Base-by-base conservation (phyloP, 2,113 vertebrate species). In the Tinamus guttatus region DNA sequence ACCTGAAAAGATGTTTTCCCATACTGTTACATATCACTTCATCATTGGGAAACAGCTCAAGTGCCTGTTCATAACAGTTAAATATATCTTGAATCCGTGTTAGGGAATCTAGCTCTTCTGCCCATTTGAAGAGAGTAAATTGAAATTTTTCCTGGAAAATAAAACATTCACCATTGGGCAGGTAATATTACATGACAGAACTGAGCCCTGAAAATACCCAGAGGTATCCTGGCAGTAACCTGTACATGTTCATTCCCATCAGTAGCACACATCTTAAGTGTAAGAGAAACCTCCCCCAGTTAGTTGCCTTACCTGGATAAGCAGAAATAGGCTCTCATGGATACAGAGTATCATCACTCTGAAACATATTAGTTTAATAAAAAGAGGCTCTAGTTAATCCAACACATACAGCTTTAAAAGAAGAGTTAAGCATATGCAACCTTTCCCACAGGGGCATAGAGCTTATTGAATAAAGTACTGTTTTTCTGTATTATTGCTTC, bases 1-100 rank as follows among this genome's bases (percentile, higher is more conserved):
- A 99, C 99, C 99, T 99, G 98, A 99, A 99, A n/a, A 99, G 98
- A 94, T 99, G 99, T 94, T 99, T 99, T 13, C 99, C 99, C 99
- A 99, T 99, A 94, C 99, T 99, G 94, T 99, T 99, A 54, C 99
- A 98, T 90, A 99, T 99, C 63, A 99, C 98, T 97, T 99, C 99
- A 84, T 99, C 99, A 36, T 97, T 96, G 3, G 99, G 99, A 92
- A 99, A 99, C 32, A 99, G 98, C 41, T 99, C 99, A 91, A 99
- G 98, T 2, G 99, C 99, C 97, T 99, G 99, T 49, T 99, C 99
- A 2, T 99, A 99, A 88, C 99, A 99, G 96, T 98, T 98, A 95
- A 99, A 99, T 32, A 99, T 98, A 90, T 99, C 99, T 96, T 99
- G 99, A 87, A 98, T 97, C 41, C 99, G 98, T 71, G 96, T 98